Percentiles rank a stretch among this genome's conserved stretches.
phyloP scores from a whole-genome alignment of 2,113 vertebrate species.

The Gymnarchus niloticus region DNA sequence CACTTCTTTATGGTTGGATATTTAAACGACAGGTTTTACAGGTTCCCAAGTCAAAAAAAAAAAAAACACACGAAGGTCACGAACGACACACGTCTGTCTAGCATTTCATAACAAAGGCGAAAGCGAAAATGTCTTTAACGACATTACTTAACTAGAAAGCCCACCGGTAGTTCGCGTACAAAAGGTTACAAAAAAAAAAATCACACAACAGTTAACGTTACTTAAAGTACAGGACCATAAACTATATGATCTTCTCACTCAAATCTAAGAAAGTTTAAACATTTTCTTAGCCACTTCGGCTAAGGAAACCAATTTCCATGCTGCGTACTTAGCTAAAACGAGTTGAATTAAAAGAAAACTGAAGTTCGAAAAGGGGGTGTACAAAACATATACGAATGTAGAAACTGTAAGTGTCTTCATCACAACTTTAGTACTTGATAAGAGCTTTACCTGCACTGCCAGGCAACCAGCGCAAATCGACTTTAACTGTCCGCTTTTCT shows the following conservation, averaged over 20 bases:
- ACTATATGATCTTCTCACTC: background rate
- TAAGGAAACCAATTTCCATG: background rate
- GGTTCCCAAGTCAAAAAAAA: background rate
- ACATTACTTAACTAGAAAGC: background rate
- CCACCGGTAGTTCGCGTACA: background rate
- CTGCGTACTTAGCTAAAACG: slow-evolving; percentile 7
- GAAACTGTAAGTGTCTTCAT: background rate
- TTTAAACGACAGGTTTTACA: background rate
- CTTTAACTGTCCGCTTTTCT: slow-evolving; percentile 28
- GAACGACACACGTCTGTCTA: background rate
- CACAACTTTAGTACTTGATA: background rate
- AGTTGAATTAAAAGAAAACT: background rate
- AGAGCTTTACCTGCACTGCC: slow-evolving; percentile 28
- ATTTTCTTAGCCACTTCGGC: background rate
- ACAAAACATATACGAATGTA: background rate
- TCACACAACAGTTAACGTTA: background rate
- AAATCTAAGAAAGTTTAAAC: background rate
- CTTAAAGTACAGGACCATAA: background rate
- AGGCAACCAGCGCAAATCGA: slow-evolving; percentile 26
- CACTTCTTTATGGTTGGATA: background rate
- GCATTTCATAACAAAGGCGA: background rate
- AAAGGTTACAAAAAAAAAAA: background rate
- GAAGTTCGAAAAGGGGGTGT: background rate
- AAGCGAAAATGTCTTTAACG: background rate
- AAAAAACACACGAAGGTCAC: background rate